A percentile compares a stretch with the other conserved stretches of the same genome.
These are phyloP conservation scores for Acanthisitta chloris DNA, from an alignment of 2,113 vertebrate genomes.

Conservation along the genomic window DNA sequence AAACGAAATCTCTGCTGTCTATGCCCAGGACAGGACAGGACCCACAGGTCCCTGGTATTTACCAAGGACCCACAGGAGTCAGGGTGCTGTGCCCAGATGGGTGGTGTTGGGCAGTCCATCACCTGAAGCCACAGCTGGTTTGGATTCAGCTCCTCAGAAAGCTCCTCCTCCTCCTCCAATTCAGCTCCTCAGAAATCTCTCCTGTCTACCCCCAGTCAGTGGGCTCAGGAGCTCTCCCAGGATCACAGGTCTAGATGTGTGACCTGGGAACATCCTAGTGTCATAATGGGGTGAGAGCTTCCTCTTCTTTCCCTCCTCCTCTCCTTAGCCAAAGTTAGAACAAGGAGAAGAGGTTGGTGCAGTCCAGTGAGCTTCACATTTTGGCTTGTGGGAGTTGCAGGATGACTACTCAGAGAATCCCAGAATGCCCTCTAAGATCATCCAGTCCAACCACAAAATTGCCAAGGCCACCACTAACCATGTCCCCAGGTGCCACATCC, in stretches of 20 bases:
- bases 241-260: not conserved
- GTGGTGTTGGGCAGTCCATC: too few relatives aligned
- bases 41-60: too few relatives aligned
- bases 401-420: not conserved
- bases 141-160: not conserved
- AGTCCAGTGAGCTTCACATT: not conserved
- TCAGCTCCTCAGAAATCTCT: too few relatives aligned
- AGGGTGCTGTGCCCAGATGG: too few relatives aligned
- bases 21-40: too few relatives aligned
- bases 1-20: too few relatives aligned
- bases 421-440: too few relatives aligned
- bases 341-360: not conserved
- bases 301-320: not conserved
- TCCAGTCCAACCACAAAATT: not conserved
- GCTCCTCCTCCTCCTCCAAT: too few relatives aligned
- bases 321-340: not conserved
- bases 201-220: accelerated
- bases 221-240: not conserved
- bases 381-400: not conserved
- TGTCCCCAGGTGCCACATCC: not conserved
- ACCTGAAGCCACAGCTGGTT: not conserved
- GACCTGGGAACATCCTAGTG: not conserved
- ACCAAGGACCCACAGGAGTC: too few relatives aligned
- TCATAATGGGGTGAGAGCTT: not conserved
- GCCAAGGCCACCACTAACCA: not conserved